phyloP scores from a whole-genome alignment of 2,797 vertebrate species.

The Amniataba percoides region DNA sequence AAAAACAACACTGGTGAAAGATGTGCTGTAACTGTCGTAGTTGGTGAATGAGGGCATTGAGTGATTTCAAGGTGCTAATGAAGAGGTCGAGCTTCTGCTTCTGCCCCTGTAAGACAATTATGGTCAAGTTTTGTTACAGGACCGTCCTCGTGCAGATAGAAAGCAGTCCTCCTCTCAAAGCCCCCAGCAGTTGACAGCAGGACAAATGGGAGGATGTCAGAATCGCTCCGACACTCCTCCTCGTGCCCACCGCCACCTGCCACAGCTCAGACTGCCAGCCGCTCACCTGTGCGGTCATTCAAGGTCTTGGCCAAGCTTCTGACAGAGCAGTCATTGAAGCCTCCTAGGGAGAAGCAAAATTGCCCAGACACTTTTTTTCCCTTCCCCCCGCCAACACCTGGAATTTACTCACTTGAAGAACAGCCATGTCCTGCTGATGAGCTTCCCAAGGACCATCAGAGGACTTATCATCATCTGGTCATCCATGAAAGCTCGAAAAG shows the following conservation, averaged over 20 bases:
- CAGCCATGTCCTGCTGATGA: conserved; percentile 41
- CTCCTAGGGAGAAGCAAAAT: conserved; percentile 43
- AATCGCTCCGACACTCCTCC: conserved; percentile 45
- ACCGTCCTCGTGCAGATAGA: conserved; percentile 34
- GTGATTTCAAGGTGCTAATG: conserved; percentile 25
- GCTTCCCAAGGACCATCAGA: conserved; percentile 31
- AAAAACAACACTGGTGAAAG: conserved; percentile 1
- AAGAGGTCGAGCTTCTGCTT: conserved; percentile 11
- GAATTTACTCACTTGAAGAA: conserved; percentile 52
- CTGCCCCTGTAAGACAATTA: conserved; percentile 22
- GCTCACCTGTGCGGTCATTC: conserved; percentile 64
- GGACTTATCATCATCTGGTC: conserved; percentile 35
- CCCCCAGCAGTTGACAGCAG: conserved; percentile 48
- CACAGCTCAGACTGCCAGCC: conserved; percentile 43
- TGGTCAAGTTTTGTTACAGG: conserved; percentile 12
- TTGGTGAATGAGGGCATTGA: conserved; percentile 8
- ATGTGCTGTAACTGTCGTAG: conserved; percentile 12
- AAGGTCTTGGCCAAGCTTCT: conserved; percentile 67
- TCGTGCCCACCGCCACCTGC: conserved; percentile 45
- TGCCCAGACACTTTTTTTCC: conserved; percentile 36
- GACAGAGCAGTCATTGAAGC: conserved; percentile 49
- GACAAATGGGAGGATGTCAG: conserved; percentile 51
- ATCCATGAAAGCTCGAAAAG: conserved; percentile 30
- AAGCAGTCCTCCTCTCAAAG: conserved; percentile 34
- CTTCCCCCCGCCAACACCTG: conserved; percentile 35